Percentiles rank a stretch among this genome's conserved stretches.
phyloP scores from a whole-genome alignment of 2,888 invertebrate genomes.

The Thera britannica region DNA sequence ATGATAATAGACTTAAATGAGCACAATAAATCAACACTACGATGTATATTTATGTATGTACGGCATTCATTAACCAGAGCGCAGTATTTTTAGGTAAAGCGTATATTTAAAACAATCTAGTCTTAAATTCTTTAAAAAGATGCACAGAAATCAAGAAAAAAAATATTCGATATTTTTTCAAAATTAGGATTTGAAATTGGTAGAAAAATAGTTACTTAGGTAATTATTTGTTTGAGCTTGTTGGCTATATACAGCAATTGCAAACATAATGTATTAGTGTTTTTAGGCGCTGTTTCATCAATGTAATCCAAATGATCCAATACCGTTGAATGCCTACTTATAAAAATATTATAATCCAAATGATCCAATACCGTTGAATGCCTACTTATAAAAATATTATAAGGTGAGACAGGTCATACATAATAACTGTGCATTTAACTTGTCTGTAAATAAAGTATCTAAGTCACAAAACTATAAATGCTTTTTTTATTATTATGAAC shows the following conservation, averaged over 20 bases:
- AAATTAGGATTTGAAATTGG: too few species aligned
- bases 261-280: background rate
- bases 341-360: slow-evolving; percentile 1
- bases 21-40: slow-evolving; percentile 32
- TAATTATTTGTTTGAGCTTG: slow-evolving; percentile 22
- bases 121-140: slow-evolving; percentile 20
- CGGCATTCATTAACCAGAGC: slow-evolving; percentile 21
- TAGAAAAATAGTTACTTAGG: background rate
- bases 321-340: background rate
- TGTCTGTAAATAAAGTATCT: slow-evolving; percentile 42
- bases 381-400: slow-evolving; percentile 1
- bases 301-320: background rate
- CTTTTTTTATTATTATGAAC: background rate
- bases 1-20: slow-evolving; percentile 30
- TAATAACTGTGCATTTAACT: slow-evolving; percentile 19
- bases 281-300: slow-evolving; percentile 9
- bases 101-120: slow-evolving; percentile 31
- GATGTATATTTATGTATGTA: slow-evolving; percentile 13
- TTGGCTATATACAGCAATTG: slow-evolving; percentile 16
- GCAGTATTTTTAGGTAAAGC: slow-evolving; percentile 37
- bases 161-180: background rate
- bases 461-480: slow-evolving; percentile 10
- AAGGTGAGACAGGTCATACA: slow-evolving; percentile 12
- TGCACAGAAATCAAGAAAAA: background rate
- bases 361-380: background rate